Evolutionary conservation across 2,797 vertebrate genomes (phyloP).

Genomic region (Loriculus beryllinus): DNA sequence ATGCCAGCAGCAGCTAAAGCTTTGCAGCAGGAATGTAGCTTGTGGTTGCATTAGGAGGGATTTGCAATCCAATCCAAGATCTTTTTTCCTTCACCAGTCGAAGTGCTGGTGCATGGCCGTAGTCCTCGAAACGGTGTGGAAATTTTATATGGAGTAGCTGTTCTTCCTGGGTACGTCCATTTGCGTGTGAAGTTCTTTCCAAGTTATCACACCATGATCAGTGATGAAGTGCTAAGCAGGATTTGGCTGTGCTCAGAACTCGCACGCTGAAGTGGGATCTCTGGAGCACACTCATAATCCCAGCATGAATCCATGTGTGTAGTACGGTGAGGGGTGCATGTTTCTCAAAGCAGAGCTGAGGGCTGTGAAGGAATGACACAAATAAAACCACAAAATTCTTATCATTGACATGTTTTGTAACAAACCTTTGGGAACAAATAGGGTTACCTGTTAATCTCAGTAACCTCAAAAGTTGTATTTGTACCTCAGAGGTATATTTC

Average conservation of each 20-base stretch:
- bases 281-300: background rate
- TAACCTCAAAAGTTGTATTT: background rate
- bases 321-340: background rate
- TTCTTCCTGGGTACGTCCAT: background rate
- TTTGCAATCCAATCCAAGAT: slow-evolving; percentile 9
- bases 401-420: background rate
- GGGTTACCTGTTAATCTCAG: background rate
- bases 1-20: slow-evolving; percentile 37
- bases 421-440: background rate
- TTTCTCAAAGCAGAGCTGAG: background rate
- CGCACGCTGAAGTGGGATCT: background rate
- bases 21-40: slow-evolving; percentile 23
- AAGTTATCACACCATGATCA: background rate
- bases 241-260: slow-evolving; percentile 1
- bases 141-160: background rate
- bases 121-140: background rate
- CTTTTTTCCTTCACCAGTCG: background rate
- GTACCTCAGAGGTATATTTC: background rate
- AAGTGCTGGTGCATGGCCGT: background rate
- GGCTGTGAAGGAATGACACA: background rate
- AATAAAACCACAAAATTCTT: background rate
- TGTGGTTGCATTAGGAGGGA: slow-evolving; percentile 18
- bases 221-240: slow-evolving; percentile 45
- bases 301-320: background rate
- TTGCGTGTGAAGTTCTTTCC: background rate